Conservation (phyloP, 2,888 invertebrate species). For the Cataglyphis livida region DNA sequence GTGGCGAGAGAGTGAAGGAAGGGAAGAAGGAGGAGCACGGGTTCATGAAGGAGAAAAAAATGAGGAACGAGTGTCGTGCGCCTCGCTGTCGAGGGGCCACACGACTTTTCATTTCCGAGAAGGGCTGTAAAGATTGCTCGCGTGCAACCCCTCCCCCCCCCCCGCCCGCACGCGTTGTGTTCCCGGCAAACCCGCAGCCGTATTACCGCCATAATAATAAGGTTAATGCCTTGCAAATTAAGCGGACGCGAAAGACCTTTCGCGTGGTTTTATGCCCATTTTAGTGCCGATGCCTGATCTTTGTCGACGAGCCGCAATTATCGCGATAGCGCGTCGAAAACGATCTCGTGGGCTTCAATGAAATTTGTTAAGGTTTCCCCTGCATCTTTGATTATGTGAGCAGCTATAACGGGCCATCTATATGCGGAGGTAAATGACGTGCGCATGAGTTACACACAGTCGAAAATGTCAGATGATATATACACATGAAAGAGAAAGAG, state of each 20-base stretch:
- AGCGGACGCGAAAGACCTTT: conserved; percentile 68
- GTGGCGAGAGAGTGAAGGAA: neutral
- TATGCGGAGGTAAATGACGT: neutral
- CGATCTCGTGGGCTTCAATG: conserved; percentile 33
- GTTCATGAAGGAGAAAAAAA: conserved; percentile 51
- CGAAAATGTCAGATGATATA: neutral
- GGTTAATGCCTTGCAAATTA: conserved; percentile 74
- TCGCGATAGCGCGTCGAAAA: conserved; percentile 50
- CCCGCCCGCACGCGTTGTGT: conserved; percentile 46
- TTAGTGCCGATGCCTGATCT: conserved; percentile 67
- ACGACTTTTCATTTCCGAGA: conserved; percentile 74
- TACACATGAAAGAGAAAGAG: neutral
- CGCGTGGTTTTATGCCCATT: conserved; percentile 67
- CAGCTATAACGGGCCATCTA: neutral
- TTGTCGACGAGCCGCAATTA: conserved; percentile 60
- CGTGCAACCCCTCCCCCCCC: conserved; percentile 71
- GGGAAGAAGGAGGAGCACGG: neutral
- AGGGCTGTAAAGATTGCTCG: conserved; percentile 74
- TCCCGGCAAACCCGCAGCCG: conserved; percentile 63
- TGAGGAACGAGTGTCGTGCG: conserved; percentile 47
- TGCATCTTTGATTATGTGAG: conserved; percentile 4
- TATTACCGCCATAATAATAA: conserved; percentile 72
- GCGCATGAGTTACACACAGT: neutral
- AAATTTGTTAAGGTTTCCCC: neutral
- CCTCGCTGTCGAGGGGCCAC: conserved; percentile 53